These are phyloP conservation scores for Metacarcinus magister DNA, from an alignment of 2,888 invertebrate genomes.

Conservation along the genomic window DNA sequence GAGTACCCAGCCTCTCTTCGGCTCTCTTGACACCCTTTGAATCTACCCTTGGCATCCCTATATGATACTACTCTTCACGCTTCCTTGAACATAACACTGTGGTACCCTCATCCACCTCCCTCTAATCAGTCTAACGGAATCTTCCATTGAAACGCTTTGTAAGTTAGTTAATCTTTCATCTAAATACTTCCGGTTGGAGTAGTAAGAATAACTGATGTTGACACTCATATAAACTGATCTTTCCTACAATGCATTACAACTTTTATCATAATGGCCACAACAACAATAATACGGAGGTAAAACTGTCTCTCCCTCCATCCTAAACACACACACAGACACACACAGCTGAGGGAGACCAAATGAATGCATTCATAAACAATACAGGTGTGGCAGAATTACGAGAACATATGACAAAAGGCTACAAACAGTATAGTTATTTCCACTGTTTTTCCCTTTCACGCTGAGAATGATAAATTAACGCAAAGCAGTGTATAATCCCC, in stretches of 20 bases:
- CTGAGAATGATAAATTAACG: background rate
- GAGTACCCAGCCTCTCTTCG: slow-evolving; percentile 85
- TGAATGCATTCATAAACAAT: background rate
- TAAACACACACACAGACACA: background rate
- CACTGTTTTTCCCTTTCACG: background rate
- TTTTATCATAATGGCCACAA: background rate
- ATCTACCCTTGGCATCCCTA: background rate
- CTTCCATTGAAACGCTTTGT: background rate
- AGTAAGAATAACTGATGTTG: background rate
- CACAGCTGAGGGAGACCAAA: background rate
- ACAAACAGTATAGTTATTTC: background rate
- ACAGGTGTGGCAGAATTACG: background rate
- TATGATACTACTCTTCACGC: slow-evolving; percentile 43
- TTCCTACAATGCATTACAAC: background rate
- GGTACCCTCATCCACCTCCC: background rate
- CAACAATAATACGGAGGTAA: background rate
- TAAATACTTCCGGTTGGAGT: background rate
- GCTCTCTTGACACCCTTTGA: background rate
- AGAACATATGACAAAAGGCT: background rate
- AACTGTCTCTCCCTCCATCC: background rate
- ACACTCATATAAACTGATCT: background rate
- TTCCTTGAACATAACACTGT: background rate
- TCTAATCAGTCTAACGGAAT: background rate
- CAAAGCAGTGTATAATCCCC: background rate
- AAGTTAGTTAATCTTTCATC: background rate